Evolutionary conservation across 2,888 invertebrate genomes (phyloP).

Genomic region (Pyrgus malvae): DNA sequence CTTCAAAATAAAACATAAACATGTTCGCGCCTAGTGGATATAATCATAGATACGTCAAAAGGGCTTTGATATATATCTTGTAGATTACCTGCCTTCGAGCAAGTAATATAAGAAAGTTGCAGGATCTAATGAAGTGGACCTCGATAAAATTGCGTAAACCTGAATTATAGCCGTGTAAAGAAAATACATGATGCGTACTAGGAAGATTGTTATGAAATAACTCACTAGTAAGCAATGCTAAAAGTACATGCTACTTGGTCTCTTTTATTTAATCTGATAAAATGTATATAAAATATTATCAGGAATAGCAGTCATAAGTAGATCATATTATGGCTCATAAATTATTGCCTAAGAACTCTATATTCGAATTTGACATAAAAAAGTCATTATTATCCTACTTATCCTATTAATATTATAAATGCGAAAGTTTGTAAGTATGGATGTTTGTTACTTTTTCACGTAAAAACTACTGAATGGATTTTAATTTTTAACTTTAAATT

Average conservation of each 20-base stretch:
- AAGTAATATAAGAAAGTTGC: conserved; percentile 26
- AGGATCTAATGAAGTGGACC: conserved; percentile 25
- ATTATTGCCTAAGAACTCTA: no score
- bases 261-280: no score
- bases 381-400: no score
- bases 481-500: no score
- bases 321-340: no score
- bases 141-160: conserved; percentile 26
- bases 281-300: no score
- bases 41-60: conserved; percentile 27
- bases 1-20: conserved; percentile 16
- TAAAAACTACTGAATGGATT: no score
- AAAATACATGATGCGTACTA: conserved; percentile 10
- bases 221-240: neutral
- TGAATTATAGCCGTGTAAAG: conserved; percentile 25
- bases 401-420: no score
- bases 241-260: neutral
- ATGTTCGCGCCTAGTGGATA: conserved; percentile 24
- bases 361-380: no score
- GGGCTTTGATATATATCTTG: conserved; percentile 26
- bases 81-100: conserved; percentile 26
- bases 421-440: no score
- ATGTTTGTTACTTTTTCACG: no score
- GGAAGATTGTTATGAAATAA: conserved; percentile 24
- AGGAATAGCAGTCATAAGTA: no score